These are phyloP conservation scores for Narcine bancroftii DNA, from an alignment of 2,113 vertebrate species.

Conservation along the genomic window DNA sequence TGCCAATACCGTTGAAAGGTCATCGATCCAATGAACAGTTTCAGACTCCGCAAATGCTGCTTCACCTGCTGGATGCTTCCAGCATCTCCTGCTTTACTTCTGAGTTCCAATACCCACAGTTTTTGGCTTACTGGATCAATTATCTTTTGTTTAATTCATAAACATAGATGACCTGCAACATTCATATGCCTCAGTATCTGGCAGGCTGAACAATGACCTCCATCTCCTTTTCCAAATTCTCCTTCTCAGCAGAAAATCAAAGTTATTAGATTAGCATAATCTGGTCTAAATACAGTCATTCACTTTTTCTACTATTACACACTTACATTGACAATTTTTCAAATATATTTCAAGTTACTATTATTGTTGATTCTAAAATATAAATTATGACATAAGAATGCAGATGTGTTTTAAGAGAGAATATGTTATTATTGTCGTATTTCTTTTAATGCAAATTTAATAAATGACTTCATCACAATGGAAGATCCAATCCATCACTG, in stretches of 20 bases:
- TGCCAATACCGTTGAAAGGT: too few relatives aligned
- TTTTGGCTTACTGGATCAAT: too few relatives aligned
- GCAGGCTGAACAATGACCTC: neutral
- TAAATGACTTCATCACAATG: neutral
- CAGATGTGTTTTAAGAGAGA: neutral
- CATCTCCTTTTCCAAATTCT: neutral
- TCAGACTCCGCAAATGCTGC: too few relatives aligned
- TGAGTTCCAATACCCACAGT: too few relatives aligned
- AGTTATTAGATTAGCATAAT: neutral
- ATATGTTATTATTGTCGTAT: neutral
- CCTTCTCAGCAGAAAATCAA: neutral
- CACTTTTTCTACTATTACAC: neutral
- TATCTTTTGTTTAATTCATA: neutral
- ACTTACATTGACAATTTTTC: neutral
- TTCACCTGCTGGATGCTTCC: too few relatives aligned
- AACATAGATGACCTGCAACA: neutral
- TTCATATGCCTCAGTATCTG: neutral
- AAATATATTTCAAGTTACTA: too few relatives aligned
- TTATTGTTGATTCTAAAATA: too few relatives aligned
- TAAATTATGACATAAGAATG: neutral
- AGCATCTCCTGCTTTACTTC: too few relatives aligned
- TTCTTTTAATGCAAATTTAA: neutral
- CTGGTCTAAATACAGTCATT: neutral
- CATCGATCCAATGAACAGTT: too few relatives aligned
- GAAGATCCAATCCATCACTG: neutral